Evolutionary conservation across 2,888 invertebrate species (phyloP).

Genomic region (Meteorus cinctellus): DNA sequence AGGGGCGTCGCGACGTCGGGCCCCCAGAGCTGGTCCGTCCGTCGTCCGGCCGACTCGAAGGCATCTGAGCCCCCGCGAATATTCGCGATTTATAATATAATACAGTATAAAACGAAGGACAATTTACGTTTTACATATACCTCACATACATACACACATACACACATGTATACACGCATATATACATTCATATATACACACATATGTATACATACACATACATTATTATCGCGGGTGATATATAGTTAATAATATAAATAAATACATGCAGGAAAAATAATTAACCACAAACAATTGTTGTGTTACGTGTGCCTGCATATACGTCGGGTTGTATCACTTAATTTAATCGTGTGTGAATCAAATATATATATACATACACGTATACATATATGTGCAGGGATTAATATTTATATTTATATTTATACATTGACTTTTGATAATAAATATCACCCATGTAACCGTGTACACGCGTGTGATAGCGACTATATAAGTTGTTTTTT

Average conservation of each 20-base stretch:
- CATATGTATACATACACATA: slow-evolving; percentile 27
- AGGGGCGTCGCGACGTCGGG: slow-evolving; percentile 64
- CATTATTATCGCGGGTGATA: background rate
- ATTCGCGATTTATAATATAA: slow-evolving; percentile 60
- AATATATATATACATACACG: background rate
- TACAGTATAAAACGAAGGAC: slow-evolving; percentile 29
- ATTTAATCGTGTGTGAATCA: background rate
- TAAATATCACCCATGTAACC: slow-evolving; percentile 10
- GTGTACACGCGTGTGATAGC: slow-evolving; percentile 33
- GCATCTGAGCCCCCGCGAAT: slow-evolving; percentile 64
- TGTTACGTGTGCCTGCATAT: background rate
- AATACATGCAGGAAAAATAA: background rate
- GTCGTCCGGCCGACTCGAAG: slow-evolving; percentile 72
- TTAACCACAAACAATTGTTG: background rate
- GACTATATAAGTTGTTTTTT: background rate
- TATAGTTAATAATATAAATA: background rate
- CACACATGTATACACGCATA: slow-evolving; percentile 26
- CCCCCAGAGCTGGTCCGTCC: slow-evolving; percentile 72
- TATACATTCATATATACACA: background rate
- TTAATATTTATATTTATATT: slow-evolving; percentile 24
- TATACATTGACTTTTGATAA: slow-evolving; percentile 8
- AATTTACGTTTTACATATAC: slow-evolving; percentile 14
- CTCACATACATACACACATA: background rate
- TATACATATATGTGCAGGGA: slow-evolving; percentile 16
- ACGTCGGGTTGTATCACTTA: slow-evolving; percentile 34